These are phyloP conservation scores for Esox masquinongy DNA, from an alignment of 2,797 vertebrate species.

Conservation along the genomic window DNA sequence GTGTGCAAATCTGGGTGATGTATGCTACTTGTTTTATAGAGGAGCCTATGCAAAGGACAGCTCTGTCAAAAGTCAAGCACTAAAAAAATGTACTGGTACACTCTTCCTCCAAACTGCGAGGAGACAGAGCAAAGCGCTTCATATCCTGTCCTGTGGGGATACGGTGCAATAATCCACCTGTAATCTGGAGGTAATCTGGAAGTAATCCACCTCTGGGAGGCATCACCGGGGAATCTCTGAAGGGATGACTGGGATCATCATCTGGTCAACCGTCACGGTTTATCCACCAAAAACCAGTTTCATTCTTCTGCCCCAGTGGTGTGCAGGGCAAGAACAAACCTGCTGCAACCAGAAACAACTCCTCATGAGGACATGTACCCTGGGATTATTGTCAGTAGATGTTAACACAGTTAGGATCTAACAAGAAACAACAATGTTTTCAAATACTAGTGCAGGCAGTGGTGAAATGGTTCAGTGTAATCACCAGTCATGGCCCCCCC, in stretches of 20 bases:
- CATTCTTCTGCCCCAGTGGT: slow-evolving; percentile 13
- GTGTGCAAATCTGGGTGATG: no score
- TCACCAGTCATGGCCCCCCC: neutral
- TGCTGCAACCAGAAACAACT: slow-evolving; percentile 10
- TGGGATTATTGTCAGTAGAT: neutral
- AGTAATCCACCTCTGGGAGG: slow-evolving; percentile 36
- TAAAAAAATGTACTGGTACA: no score
- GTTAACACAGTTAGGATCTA: neutral
- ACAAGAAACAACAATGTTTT: neutral
- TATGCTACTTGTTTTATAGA: no score
- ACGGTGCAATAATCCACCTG: slow-evolving; percentile 36
- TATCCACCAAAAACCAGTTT: slow-evolving; percentile 30
- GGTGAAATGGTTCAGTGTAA: neutral
- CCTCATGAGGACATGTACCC: neutral
- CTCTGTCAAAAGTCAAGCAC: no score
- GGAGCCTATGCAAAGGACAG: no score
- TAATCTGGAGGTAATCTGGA: slow-evolving; percentile 18
- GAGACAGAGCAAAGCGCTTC: slow-evolving; percentile 24
- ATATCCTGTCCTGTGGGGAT: slow-evolving; percentile 30
- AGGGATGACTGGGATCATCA: slow-evolving; percentile 26
- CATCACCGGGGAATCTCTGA: slow-evolving; percentile 28
- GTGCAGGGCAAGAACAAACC: slow-evolving; percentile 24
- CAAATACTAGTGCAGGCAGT: neutral
- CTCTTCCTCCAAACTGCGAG: no score
- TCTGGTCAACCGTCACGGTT: slow-evolving; percentile 25